Evolutionary conservation across 2,888 invertebrate species (phyloP), one percentile per base, ranked within the genome.

Genomic region (Drosophila ezoana): DNA sequence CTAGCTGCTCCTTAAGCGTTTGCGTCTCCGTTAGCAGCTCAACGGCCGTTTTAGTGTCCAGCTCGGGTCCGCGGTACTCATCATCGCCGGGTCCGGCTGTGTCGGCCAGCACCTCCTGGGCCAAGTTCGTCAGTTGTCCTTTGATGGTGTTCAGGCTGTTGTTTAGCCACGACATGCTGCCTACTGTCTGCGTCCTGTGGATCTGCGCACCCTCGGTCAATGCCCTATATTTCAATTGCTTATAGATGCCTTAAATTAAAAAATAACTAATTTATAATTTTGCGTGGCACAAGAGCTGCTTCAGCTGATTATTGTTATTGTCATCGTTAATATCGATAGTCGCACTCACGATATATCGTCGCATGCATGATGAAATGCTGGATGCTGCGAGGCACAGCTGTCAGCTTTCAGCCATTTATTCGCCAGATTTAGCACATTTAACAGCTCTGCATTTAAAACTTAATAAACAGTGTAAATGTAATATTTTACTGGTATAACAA

Each of bases 41-140:
- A 4, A 87, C 51, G 0, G 85, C 79, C 13, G 86, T 80, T 38
- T 65, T 81, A n/a, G 75, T 49, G 38, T 76, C 81, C 0, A 70
- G 33, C 57, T 77, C 72, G 40, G 70, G 33, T 14, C 78, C 75
- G 18, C 78, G 77, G 64, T 90, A 83, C 37, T 90, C 87, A 23
- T 73, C 81, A 74, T 90, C 78, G 67, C 90, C 87, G 74, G 91
- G 86, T 93, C 93, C 90, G 94, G 94, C 87, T 95, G 95, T 87
- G 94, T 97, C 97, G 76, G 96, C 95, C 90, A 98, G 94, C 83
- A 98, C 97, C 93, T 97, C 97, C 91, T 96, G 96, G 65, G 98
- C 97, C 89, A 98, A 96, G 93, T 94, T 97, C 37, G 95, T 95
- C 88, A 98, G 94, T 93, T 98, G 98, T 79, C 97, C 98, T 92